Conservation (phyloP, 1,140 invertebrate genomes). For the Musca vetustissima region DNA sequence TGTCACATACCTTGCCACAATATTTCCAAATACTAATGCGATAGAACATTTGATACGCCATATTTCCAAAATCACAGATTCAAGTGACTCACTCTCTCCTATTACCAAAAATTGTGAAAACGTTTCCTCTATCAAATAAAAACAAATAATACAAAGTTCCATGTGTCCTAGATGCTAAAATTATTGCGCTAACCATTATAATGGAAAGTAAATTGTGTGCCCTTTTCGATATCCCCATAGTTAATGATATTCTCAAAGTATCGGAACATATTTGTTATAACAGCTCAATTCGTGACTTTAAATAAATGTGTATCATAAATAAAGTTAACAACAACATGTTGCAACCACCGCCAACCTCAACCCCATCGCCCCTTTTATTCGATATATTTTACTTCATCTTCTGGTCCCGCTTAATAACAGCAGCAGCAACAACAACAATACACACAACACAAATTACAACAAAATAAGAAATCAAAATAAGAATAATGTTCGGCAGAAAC, state of each 20-base stretch:
- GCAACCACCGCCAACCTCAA: background rate
- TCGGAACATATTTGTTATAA: background rate
- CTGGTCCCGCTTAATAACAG: background rate
- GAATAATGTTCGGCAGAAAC: background rate
- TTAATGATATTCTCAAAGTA: background rate
- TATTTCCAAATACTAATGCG: too few species aligned
- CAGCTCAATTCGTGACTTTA: slow-evolving; percentile 6
- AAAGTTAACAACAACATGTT: background rate
- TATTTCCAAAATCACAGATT: too few species aligned
- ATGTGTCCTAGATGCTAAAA: background rate
- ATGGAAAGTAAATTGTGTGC: too few species aligned
- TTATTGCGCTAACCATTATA: background rate
- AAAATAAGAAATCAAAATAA: background rate
- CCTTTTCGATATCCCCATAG: too few species aligned
- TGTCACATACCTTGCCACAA: too few species aligned
- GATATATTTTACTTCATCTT: background rate
- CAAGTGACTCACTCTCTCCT: too few species aligned
- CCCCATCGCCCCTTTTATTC: background rate
- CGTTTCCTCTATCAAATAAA: too few species aligned
- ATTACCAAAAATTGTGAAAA: too few species aligned
- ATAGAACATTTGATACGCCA: too few species aligned
- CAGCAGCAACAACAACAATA: background rate
- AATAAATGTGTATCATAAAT: slow-evolving; percentile 21
- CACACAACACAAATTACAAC: background rate
- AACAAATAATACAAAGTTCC: too few species aligned